Evolutionary conservation across 2,888 invertebrate genomes (phyloP).

Genomic region (Agrotis exclamationis): DNA sequence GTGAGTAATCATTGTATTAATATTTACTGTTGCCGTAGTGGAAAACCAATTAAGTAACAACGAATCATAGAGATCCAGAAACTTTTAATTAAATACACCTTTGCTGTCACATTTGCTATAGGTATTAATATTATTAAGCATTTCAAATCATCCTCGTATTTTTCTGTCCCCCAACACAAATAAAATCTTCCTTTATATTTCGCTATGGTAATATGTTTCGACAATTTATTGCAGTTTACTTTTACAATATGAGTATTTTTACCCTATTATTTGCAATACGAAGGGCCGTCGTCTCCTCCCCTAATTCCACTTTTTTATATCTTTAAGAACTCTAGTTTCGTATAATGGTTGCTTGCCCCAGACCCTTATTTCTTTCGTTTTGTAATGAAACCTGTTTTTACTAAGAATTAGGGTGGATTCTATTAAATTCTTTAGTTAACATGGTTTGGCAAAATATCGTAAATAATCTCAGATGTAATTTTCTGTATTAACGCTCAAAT

Average conservation of each 20-base stretch:
- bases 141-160: conserved; percentile 19
- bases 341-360: conserved; percentile 19
- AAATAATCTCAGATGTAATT: conserved; percentile 1
- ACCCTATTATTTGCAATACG: conserved; percentile 38
- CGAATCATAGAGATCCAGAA: background rate
- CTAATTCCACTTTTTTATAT: conserved; percentile 23
- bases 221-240: conserved; percentile 47
- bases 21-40: background rate
- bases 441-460: background rate
- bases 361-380: conserved; percentile 8
- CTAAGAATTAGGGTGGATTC: conserved; percentile 15
- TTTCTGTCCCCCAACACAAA: conserved; percentile 20
- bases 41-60: no score
- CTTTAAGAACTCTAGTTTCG: conserved; percentile 32
- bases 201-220: conserved; percentile 41
- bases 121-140: conserved; percentile 26
- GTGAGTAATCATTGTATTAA: conserved; percentile 41
- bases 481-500: background rate
- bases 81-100: background rate
- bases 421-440: conserved; percentile 14
- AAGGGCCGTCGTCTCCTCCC: conserved; percentile 13
- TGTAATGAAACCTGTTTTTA: conserved; percentile 22
- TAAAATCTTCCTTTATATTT: conserved; percentile 32
- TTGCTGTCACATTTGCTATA: conserved; percentile 10
- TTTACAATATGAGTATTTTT: conserved; percentile 33